Percentiles rank a stretch among this genome's conserved stretches.
Conservation (phyloP, 2,797 vertebrate species). For the Capromys pilorides region DNA sequence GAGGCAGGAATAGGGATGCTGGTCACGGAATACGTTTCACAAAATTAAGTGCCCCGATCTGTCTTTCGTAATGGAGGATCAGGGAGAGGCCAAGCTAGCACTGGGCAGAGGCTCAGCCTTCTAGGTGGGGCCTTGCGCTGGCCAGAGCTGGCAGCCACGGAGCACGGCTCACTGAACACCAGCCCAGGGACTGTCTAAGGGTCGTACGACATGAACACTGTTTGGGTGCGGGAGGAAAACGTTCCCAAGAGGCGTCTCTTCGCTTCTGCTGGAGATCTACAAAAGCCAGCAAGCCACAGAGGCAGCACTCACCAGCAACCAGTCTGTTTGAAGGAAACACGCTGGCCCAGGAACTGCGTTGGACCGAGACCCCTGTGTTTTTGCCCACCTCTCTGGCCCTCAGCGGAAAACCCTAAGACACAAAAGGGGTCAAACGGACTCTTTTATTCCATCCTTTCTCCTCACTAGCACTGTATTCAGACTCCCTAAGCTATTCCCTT, state of each 20-base stretch:
- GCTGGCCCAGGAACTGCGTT: not conserved
- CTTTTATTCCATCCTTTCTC: not conserved
- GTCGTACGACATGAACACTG: not conserved
- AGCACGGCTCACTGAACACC: not conserved
- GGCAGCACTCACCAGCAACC: not conserved
- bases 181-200: not conserved
- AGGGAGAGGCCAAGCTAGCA: not conserved
- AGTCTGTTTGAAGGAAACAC: constrained; percentile 23
- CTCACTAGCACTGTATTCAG: not conserved
- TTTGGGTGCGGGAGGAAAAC: not conserved
- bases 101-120: not conserved
- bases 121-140: not conserved
- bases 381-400: not conserved
- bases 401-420: not conserved
- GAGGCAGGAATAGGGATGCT: constrained; percentile 39
- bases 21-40: not conserved
- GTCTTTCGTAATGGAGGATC: constrained; percentile 16
- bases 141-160: not conserved
- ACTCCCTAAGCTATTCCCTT: not conserved
- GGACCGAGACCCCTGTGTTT: not conserved
- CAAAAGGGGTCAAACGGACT: not conserved
- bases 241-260: not conserved
- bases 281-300: not conserved
- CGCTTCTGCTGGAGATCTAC: constrained; percentile 23
- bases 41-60: constrained; percentile 54